phyloP scores from a whole-genome alignment of 2,113 vertebrate species.

The Cathartes aura region DNA sequence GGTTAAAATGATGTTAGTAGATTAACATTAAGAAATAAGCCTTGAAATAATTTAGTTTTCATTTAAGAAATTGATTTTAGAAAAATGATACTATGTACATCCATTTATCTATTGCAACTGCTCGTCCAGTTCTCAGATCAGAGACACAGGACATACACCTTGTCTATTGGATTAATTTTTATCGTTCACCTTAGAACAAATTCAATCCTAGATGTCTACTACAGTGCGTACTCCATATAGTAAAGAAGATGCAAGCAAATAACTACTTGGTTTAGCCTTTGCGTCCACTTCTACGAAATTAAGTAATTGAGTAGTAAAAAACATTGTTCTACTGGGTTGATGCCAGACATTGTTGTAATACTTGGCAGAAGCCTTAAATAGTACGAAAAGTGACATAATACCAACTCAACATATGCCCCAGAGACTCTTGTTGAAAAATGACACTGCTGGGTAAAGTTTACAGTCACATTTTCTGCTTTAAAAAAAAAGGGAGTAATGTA shows the following conservation, averaged over 20 bases:
- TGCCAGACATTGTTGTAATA: background rate
- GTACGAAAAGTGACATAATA: background rate
- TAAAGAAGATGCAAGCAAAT: background rate
- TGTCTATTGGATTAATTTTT: background rate
- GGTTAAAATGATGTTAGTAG: background rate
- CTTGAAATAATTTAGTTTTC: background rate
- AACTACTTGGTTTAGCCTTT: background rate
- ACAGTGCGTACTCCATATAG: background rate
- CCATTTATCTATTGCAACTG: background rate
- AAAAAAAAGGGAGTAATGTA: background rate
- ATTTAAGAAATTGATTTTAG: background rate
- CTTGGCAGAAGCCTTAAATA: background rate
- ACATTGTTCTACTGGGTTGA: background rate
- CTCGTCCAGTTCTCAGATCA: background rate
- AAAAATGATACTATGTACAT: background rate
- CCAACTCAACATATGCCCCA: background rate
- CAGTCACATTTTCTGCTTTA: background rate
- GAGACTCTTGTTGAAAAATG: background rate
- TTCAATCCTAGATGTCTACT: background rate
- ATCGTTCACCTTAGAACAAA: background rate
- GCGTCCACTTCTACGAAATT: background rate
- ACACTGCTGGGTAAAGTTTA: background rate
- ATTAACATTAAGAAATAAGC: background rate
- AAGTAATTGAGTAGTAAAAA: background rate
- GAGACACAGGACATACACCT: background rate